Base-by-base conservation (phyloP, 2,888 invertebrate genomes). In the Serrognathus titanus region DNA sequence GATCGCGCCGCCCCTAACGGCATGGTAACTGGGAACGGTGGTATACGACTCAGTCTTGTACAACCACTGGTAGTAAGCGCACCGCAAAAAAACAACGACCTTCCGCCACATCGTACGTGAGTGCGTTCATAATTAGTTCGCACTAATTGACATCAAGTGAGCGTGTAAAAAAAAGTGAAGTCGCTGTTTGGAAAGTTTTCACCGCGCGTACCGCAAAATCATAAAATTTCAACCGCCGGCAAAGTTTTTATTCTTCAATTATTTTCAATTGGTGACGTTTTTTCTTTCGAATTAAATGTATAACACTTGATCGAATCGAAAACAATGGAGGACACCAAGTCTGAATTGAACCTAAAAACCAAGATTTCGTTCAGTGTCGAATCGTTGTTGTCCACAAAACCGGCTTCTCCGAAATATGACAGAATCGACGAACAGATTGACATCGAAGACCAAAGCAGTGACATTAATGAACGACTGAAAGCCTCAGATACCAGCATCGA, bases 321-420 rank as follows among this genome's bases (percentile, higher is more conserved):
- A n/a, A 46, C 11, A 46, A 76, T 76, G 75, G 74, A 75, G 63
- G 73, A 75, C 51, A 64, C 66, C 48, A 68, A 67, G 57, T 70
- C 75, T 35, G 75, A 75, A 60, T 57, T 69, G 52, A 58, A 77
- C 73, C 78, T 82, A 69, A 85, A 84, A 71, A 81, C 85, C 65
- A 85, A 87, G 67, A 88, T 88, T 71, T 87, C 87, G 59, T 88
- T 88, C 75, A 88, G 88, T 77, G 88, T 88, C 48, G 88, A 88
- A 75, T 82, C 88, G 0, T 71, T 88, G 16, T 73, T 88, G 37
- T 78, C 64, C 71, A 78, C 67, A n/a, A 67, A 66, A 37, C 53
- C 55, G 35, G 43, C 40, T 39, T 57, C 51, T 41, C 50, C 52
- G 41, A 50, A 53, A 31, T 53, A 50, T n/a, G n/a, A n/a, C n/a